Conservation (phyloP, 1,140 invertebrate genomes). For the Lasaia peninsularis region DNA sequence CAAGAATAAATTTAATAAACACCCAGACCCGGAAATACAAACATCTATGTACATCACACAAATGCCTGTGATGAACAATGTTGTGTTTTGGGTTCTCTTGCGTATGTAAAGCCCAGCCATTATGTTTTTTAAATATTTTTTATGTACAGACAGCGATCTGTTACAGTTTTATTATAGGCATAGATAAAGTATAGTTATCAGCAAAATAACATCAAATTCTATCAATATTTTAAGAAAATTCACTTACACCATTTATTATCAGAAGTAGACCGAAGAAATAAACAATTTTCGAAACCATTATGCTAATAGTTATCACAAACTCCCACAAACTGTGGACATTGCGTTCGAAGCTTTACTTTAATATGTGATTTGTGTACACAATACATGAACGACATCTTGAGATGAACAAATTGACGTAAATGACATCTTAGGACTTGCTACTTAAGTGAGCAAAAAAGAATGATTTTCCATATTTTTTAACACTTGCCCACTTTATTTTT, state of each 20-base stretch:
- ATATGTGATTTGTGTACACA: conserved; percentile 9
- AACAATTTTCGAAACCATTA: conserved; percentile 19
- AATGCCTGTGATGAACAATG: neutral
- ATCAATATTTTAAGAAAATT: neutral
- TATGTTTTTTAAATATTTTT: too few species aligned
- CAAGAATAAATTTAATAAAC: too few species aligned
- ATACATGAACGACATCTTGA: neutral
- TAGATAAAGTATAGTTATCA: neutral
- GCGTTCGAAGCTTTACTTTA: neutral
- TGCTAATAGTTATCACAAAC: conserved; percentile 12
- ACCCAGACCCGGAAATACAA: too few species aligned
- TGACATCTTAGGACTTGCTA: neutral
- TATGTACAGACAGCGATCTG: too few species aligned
- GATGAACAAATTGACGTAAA: conserved; percentile 6
- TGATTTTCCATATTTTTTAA: neutral
- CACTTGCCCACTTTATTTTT: too few species aligned
- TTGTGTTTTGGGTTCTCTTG: neutral
- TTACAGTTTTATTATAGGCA: too few species aligned
- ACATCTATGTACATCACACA: too few species aligned
- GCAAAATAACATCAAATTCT: neutral
- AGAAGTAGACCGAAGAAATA: conserved; percentile 14
- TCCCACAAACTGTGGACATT: neutral
- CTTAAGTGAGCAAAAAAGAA: neutral
- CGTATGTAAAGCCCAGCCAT: too few species aligned
- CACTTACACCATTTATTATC: conserved; percentile 20